A percentile compares a stretch with the other conserved stretches of the same genome.
Conservation (phyloP, 2,113 vertebrate genomes). For the Shinisaurus crocodilurus region DNA sequence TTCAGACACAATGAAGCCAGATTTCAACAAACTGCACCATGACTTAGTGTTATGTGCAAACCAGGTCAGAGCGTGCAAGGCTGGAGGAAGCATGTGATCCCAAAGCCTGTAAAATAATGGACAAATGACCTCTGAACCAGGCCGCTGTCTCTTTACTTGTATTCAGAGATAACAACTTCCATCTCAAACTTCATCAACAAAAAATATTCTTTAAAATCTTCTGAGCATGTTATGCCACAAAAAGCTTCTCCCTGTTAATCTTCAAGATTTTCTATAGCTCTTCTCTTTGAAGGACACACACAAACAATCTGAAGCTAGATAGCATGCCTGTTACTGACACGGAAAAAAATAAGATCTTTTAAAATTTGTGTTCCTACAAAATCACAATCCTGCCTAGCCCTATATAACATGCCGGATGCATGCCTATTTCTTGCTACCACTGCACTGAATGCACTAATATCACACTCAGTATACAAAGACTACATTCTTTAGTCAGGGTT, state of each 20-base stretch:
- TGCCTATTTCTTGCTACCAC: neutral
- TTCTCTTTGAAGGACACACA: neutral
- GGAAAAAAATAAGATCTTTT: neutral
- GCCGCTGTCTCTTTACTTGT: neutral
- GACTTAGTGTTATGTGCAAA: too few relatives aligned
- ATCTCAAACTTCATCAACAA: neutral
- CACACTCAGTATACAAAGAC: neutral
- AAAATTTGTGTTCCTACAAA: slow-evolving; percentile 3
- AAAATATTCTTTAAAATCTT: neutral
- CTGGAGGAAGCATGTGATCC: neutral
- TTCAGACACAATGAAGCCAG: too few relatives aligned
- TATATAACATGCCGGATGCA: neutral
- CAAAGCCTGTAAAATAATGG: neutral
- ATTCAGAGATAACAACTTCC: neutral
- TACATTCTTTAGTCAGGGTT: neutral
- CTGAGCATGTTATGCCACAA: neutral
- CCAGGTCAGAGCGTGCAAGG: too few relatives aligned
- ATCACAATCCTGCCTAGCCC: slow-evolving; percentile 12
- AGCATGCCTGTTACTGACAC: neutral
- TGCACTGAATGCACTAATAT: neutral
- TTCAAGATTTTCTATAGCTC: too few relatives aligned
- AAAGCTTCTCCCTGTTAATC: too few relatives aligned
- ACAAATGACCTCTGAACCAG: too few relatives aligned
- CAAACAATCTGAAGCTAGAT: slow-evolving; percentile 12
- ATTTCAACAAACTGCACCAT: too few relatives aligned